Conservation (phyloP, 2,888 invertebrate genomes). For the Troides oblongomaculatus region DNA sequence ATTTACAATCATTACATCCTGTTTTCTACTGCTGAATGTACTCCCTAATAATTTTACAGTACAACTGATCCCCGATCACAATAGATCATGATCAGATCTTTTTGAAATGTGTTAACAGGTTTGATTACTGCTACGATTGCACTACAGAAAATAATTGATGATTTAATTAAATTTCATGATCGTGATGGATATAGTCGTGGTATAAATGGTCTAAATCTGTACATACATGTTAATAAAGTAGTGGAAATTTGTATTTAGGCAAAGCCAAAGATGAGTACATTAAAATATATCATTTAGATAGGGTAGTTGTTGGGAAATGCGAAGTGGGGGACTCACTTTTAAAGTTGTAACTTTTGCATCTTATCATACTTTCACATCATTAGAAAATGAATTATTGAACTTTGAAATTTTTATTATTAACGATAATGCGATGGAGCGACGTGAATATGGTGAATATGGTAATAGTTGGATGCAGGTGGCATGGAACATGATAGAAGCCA, state of each 20-base stretch:
- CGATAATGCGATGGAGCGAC: no score
- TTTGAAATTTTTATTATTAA: neutral
- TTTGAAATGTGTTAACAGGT: neutral
- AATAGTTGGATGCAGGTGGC: no score
- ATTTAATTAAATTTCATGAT: neutral
- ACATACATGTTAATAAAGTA: constrained; percentile 39
- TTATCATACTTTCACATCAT: neutral
- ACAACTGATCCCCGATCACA: no score
- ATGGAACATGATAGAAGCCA: no score
- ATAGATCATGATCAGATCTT: constrained; percentile 5
- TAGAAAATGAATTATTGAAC: neutral
- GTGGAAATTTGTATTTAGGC: constrained; percentile 49
- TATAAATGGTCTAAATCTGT: constrained; percentile 36
- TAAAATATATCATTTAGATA: constrained; percentile 32
- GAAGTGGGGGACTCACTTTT: neutral
- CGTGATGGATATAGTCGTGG: constrained; percentile 19
- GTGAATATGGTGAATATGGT: no score
- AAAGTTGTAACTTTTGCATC: no score
- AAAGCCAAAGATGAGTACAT: constrained; percentile 63
- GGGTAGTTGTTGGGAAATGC: constrained; percentile 24
- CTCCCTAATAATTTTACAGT: no score
- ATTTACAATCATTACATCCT: no score
- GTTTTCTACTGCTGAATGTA: no score
- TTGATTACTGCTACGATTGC: no score
- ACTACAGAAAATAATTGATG: neutral